A percentile compares a stretch with the other conserved stretches of the same genome.
Conservation (phyloP, 2,797 vertebrate species). For the Rhynchonycteris naso region DNA sequence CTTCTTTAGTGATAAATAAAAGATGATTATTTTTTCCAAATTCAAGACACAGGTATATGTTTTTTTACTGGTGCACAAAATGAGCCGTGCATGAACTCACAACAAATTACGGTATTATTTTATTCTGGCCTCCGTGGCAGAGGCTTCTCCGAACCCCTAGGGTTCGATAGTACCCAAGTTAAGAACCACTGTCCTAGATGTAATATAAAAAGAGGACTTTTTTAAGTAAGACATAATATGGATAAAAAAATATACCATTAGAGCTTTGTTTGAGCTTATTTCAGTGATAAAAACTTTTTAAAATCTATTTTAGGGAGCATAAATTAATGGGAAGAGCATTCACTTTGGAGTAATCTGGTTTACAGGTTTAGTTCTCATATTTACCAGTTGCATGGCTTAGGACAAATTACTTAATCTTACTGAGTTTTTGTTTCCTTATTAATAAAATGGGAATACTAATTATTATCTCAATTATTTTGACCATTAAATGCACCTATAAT, state of each 20-base stretch:
- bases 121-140: no score
- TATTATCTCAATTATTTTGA: constrained; percentile 46
- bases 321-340: constrained; percentile 14
- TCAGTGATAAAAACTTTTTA: constrained; percentile 11
- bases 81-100: no score
- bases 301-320: constrained; percentile 14
- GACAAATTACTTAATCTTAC: constrained; percentile 25
- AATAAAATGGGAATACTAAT: constrained; percentile 34
- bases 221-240: background rate
- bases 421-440: constrained; percentile 40
- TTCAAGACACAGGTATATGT: no score
- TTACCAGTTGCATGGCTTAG: background rate
- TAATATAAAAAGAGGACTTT: constrained; percentile 26
- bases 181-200: no score
- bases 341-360: constrained; percentile 39
- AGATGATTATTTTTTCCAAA: no score
- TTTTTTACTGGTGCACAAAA: no score
- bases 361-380: background rate
- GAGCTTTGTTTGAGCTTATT: background rate
- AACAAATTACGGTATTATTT: no score
- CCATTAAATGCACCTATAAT: constrained; percentile 33
- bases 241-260: constrained; percentile 14
- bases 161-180: no score
- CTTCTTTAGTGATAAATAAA: no score
- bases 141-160: no score